Conservation (phyloP, 2,888 invertebrate species). For the Colletes collaris region DNA sequence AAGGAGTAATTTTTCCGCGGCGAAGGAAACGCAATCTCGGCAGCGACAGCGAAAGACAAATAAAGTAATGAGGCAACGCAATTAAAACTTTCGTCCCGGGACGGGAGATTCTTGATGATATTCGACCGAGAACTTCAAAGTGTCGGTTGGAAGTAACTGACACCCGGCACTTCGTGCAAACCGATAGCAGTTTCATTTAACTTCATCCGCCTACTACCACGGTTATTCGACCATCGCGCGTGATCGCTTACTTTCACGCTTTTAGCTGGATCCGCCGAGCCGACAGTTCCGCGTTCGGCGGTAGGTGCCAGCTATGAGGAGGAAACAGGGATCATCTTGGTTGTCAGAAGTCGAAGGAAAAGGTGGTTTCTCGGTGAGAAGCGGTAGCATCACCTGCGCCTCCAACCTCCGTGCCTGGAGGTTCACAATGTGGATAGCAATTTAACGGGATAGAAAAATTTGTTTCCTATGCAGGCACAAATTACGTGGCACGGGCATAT, state of each 20-base stretch:
- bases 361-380: background rate
- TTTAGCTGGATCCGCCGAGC: constrained; percentile 23
- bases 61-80: constrained; percentile 25
- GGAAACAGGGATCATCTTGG: constrained; percentile 43
- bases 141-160: constrained; percentile 14
- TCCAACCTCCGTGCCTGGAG: constrained; percentile 37
- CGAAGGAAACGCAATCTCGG: background rate
- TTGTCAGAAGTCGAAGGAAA: constrained; percentile 25
- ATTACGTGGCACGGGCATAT: constrained; percentile 12
- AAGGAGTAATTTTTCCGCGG: background rate
- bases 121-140: constrained; percentile 14
- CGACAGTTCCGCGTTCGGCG: constrained; percentile 39
- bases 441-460: constrained; percentile 45
- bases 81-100: constrained; percentile 30
- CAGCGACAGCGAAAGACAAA: background rate
- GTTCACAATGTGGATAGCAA: constrained; percentile 47
- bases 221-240: constrained; percentile 13
- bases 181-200: constrained; percentile 46
- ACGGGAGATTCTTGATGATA: background rate
- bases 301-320: constrained; percentile 1
- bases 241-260: constrained; percentile 42
- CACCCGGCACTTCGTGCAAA: constrained; percentile 10
- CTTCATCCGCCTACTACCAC: constrained; percentile 18
- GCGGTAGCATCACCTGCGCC: constrained; percentile 27
- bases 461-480: constrained; percentile 14